Base-by-base conservation (phyloP, 2,888 invertebrate species). In the Cryptocephalus primarius region DNA sequence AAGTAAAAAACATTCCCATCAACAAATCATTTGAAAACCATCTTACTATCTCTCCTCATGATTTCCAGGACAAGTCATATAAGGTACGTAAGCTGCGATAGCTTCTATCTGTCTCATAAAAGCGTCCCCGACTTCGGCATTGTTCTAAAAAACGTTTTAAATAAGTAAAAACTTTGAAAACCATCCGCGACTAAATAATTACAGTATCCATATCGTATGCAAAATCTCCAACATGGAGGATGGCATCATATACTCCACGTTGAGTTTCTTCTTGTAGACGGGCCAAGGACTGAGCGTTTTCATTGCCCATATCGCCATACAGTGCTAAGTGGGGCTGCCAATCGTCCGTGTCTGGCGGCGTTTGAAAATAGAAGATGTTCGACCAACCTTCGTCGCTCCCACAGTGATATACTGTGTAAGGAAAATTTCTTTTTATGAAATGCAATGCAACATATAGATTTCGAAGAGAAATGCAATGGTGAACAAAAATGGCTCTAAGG, bases 261-360 rank as follows among this genome's bases (percentile, higher is more conserved):
- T 91, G 84, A 0, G 87, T 79, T 62, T 95, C 93, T 58, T 85
- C 77, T 70, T 93, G 91, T 8, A 97, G 71, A 51, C 88, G 77
- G 0, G 85, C 78, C 45, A 96, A 73, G 1, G 94, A 89, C 57
- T 87, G 85, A 1, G 93, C 91, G 71, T 95, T 95, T 56, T 81
- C 83, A 65, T 87, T 88, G 32, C 96, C 96, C 85, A 97, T 83
- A 67, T 96, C 96, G 0, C 96, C 96, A 64, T 83, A 95, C 57
- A 96, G 79, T 31, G 88, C 94, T 38, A 94, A 73, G 12, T 78
- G 76, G 0, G 92, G 88, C 12, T 80, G 75, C 91, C 91, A 93
- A 53, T 81, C 64, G 22, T 75, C 73, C 10, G 78, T 76, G 1
- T 70, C 68, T 1, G 85, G 85, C 1, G 80, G 74, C 0, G 91